These are phyloP conservation scores for Hoplostethus atlanticus DNA, from an alignment of 2,797 vertebrate genomes.

Conservation along the genomic window DNA sequence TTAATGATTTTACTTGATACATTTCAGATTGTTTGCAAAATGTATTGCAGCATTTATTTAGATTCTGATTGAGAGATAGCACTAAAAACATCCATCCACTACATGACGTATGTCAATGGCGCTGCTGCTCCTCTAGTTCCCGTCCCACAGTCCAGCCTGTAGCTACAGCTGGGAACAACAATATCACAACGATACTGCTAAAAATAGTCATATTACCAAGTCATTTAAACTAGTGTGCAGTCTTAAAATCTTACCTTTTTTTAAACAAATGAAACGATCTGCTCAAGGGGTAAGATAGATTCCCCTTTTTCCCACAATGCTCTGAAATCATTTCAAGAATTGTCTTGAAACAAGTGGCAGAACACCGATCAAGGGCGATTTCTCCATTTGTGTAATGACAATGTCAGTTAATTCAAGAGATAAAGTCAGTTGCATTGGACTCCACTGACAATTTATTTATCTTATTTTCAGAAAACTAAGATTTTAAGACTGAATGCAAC, in stretches of 20 bases:
- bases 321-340: background rate
- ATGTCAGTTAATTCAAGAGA: background rate
- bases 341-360: background rate
- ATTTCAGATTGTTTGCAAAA: background rate
- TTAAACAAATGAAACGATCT: background rate
- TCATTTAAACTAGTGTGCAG: conserved; percentile 40
- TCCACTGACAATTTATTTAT: background rate
- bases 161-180: conserved; percentile 50
- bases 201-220: conserved; percentile 43
- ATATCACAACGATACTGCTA: conserved; percentile 54
- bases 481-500: conserved; percentile 72
- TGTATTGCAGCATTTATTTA: background rate
- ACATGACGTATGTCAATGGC: background rate
- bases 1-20: background rate
- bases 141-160: conserved; percentile 46
- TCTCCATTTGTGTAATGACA: no score
- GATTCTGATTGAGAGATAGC: background rate
- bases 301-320: no score
- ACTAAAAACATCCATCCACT: no score
- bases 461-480: conserved; percentile 32
- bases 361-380: background rate
- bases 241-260: conserved; percentile 68
- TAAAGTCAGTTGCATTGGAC: background rate
- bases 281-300: background rate
- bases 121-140: conserved; percentile 44